phyloP scores from a whole-genome alignment of 2,888 invertebrate species.

The Tipula lateralis region DNA sequence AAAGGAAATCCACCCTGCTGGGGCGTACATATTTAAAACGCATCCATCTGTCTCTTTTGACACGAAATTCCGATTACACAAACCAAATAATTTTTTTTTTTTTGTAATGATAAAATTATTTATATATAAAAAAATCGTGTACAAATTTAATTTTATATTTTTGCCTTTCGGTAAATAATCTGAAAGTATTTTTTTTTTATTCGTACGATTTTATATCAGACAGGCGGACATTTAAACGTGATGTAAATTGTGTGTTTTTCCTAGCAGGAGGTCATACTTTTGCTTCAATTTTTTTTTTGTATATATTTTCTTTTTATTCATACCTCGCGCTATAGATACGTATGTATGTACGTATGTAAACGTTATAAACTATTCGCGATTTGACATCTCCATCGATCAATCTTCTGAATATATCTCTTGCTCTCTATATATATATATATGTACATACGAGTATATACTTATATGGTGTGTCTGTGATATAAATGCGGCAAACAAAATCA shows the following conservation, averaged over 20 bases:
- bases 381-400: slow-evolving; percentile 28
- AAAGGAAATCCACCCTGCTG: slow-evolving; percentile 27
- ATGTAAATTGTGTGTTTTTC: slow-evolving; percentile 30
- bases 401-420: background rate
- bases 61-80: slow-evolving; percentile 27
- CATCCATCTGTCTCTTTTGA: slow-evolving; percentile 29
- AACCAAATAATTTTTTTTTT: slow-evolving; percentile 1
- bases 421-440: background rate
- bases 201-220: background rate
- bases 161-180: slow-evolving; percentile 14
- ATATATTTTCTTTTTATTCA: background rate
- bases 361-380: slow-evolving; percentile 15
- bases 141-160: slow-evolving; percentile 19
- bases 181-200: background rate
- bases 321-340: background rate
- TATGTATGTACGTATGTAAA: background rate
- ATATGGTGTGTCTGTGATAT: background rate
- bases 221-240: slow-evolving; percentile 29
- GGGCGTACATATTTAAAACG: slow-evolving; percentile 26
- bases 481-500: background rate
- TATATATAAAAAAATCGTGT: background rate
- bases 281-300: background rate
- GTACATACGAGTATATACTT: too few relatives aligned
- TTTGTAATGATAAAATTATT: background rate
- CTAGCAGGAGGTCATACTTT: slow-evolving; percentile 29